Base-by-base conservation (phyloP, 2,888 invertebrate genomes). In the Nineta flava region DNA sequence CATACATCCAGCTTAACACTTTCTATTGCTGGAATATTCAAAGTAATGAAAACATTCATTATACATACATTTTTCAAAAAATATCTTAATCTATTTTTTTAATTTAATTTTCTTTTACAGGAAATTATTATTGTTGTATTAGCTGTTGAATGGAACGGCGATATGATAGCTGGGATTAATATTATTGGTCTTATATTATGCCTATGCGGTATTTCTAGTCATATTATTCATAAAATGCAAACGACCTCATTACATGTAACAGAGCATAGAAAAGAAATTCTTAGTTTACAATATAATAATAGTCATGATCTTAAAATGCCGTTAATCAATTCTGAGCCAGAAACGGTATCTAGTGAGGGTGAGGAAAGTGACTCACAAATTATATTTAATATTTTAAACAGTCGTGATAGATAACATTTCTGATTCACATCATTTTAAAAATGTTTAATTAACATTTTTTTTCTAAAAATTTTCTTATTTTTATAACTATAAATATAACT, bases 1-100 rank as follows among this genome's bases (percentile, higher is more conserved):
- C 82, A 86, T 65, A 96, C 96, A 0, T 97, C 97, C 58, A 93
- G 96, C 73, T 80, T 99, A 49, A 97, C 97, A 1, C 72, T 99
- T 42, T 91, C 94, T 17, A 86, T 99, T 57, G 85, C 94, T 44
- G 95, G 96, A 51, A 94, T 99, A 62, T 86, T 95, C 63, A 99
- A 99, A 83, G 95, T 93, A 68, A 65, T 38, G n/a, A 35, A 38
- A 38, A 7, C 38, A 12, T 26, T 19, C 19, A 26, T 26, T 26
- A 26, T 26, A 6, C 26, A 26, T n/a, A n/a, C n/a, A n/a, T n/a
- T n/a, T n/a, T n/a, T n/a, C n/a, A n/a, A n/a, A 38, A 13, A 13
- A 38, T 5, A 38, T n/a, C 10, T 38, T 38, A 9, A 9, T 38
- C 3, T 4, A 7, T 16, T 10, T 17, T 43, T 16, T 9, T 17